Conservation (phyloP, 2,888 invertebrate species). For the Cheilosia variabilis region DNA sequence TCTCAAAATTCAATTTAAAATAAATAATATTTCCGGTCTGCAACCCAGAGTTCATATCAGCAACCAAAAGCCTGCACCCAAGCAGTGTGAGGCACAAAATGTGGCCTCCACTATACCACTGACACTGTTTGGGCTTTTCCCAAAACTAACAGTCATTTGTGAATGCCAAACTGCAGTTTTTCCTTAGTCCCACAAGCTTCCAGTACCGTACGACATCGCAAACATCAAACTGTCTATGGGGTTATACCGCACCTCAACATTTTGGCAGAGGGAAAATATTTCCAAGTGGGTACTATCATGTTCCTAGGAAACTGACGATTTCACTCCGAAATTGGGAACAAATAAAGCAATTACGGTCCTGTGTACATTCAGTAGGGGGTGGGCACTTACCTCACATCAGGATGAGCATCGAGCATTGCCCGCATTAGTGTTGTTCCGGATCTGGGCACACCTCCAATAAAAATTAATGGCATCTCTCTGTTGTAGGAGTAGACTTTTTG, state of each 20-base stretch:
- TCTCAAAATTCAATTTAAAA: conserved; percentile 24
- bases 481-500: conserved; percentile 90
- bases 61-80: conserved; percentile 26
- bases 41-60: conserved; percentile 16
- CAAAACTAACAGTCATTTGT: conserved; percentile 37
- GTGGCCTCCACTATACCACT: conserved; percentile 6
- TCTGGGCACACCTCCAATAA: conserved; percentile 98
- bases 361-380: neutral
- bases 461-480: conserved; percentile 95
- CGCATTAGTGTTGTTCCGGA: conserved; percentile 99
- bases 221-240: conserved; percentile 14
- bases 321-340: conserved; percentile 45
- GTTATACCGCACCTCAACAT: neutral
- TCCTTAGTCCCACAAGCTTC: neutral
- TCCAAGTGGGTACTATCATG: conserved; percentile 7
- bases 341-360: conserved; percentile 54
- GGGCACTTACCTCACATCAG: conserved; percentile 90
- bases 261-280: conserved; percentile 14
- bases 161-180: conserved; percentile 34
- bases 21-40: conserved; percentile 31
- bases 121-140: conserved; percentile 21
- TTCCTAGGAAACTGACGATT: conserved; percentile 50
- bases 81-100: conserved; percentile 14
- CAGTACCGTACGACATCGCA: conserved; percentile 7
- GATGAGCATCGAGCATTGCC: conserved; percentile 99